A percentile compares a stretch with the other conserved stretches of the same genome.
phyloP scores from a whole-genome alignment of 2,888 invertebrate genomes.

The Siphlonurus alternatus region DNA sequence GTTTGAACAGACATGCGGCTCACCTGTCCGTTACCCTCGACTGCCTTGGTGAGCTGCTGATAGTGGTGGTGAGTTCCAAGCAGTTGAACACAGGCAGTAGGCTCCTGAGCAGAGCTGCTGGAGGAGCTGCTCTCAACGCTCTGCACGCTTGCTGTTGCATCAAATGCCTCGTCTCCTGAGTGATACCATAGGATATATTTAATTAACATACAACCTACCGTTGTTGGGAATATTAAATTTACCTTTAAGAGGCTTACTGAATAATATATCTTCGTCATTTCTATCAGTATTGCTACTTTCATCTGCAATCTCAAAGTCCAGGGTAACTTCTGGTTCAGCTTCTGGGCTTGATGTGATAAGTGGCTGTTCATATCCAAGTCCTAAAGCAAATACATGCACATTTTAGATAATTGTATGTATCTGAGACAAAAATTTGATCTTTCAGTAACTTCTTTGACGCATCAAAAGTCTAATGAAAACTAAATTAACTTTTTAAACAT shows the following conservation, averaged over 20 bases:
- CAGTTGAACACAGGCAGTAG: constrained; percentile 18
- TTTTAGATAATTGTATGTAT: too few species aligned
- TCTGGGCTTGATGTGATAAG: background rate
- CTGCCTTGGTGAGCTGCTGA: constrained; percentile 13
- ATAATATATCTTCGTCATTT: background rate
- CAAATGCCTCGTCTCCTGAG: background rate
- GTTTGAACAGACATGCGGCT: too few species aligned
- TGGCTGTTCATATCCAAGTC: background rate
- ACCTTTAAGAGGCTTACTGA: background rate
- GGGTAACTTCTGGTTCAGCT: background rate
- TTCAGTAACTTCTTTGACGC: too few species aligned
- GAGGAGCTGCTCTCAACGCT: constrained; percentile 17
- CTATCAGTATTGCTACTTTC: background rate
- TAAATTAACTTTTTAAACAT: too few species aligned
- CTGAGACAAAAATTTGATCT: background rate
- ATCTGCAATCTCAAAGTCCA: background rate
- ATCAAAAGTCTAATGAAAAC: too few species aligned
- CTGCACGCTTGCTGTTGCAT: constrained; percentile 12
- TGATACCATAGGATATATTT: too few species aligned
- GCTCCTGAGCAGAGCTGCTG: constrained; percentile 18
- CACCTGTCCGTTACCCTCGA: constrained; percentile 13
- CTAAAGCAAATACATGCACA: too few species aligned
- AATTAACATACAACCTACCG: too few species aligned
- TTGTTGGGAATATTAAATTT: too few species aligned
- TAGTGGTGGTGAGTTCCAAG: constrained; percentile 17